Evolutionary conservation across 2,888 invertebrate species (phyloP).

Genomic region (Rotaria magnacalcarata): DNA sequence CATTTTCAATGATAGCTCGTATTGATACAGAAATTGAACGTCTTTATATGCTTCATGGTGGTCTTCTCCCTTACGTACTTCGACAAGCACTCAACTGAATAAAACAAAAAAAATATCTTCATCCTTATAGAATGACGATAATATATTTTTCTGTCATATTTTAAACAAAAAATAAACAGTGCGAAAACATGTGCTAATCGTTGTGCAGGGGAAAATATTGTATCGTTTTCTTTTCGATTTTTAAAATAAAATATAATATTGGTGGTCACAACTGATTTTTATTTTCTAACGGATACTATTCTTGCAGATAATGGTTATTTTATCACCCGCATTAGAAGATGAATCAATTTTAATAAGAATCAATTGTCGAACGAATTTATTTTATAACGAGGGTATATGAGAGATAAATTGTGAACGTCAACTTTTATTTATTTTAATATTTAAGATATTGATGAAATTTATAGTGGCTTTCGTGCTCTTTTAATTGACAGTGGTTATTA

Average conservation of each 20-base stretch:
- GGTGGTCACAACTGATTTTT: background rate
- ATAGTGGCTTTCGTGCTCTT: conserved; percentile 1
- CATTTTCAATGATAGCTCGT: conserved; percentile 74
- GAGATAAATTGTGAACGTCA: background rate
- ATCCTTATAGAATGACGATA: too few species aligned
- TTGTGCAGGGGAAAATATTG: background rate
- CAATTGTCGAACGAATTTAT: conserved; percentile 18
- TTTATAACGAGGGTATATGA: background rate
- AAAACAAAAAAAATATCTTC: too few species aligned
- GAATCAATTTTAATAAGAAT: conserved; percentile 15
- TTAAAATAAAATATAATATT: background rate
- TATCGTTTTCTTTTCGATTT: background rate
- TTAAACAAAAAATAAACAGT: background rate
- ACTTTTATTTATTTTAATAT: background rate
- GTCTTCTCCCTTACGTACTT: conserved; percentile 96
- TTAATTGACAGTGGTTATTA: conserved; percentile 24
- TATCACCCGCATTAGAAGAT: background rate
- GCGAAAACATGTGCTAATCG: background rate
- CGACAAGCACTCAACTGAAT: conserved; percentile 62
- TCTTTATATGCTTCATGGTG: conserved; percentile 83
- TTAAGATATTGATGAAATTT: background rate
- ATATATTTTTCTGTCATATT: background rate
- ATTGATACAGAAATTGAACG: conserved; percentile 97
- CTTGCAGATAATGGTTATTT: conserved; percentile 4
- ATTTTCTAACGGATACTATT: background rate